Conservation (phyloP, 2,797 vertebrate genomes). For the Lagocephalus sceleratus region DNA sequence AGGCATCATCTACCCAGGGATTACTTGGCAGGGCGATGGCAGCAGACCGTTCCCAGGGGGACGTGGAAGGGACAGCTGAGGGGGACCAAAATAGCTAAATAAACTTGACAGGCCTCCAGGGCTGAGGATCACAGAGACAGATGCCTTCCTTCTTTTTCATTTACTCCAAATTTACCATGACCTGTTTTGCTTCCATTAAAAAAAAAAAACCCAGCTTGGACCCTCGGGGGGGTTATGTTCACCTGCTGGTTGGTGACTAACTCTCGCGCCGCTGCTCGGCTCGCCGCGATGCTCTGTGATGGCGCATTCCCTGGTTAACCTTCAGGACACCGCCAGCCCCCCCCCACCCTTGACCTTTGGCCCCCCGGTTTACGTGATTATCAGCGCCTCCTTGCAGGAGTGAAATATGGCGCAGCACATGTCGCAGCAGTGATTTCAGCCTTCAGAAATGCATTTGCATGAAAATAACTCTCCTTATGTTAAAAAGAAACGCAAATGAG, state of each 20-base stretch:
- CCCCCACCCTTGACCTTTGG: constrained; percentile 40
- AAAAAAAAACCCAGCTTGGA: background rate
- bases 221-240: constrained; percentile 26
- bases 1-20: constrained; percentile 6
- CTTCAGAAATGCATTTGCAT: background rate
- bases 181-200: constrained; percentile 34
- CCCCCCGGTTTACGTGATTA: constrained; percentile 14
- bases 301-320: constrained; percentile 19
- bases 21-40: constrained; percentile 48
- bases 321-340: background rate
- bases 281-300: background rate
- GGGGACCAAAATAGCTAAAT: constrained; percentile 71
- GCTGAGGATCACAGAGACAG: constrained; percentile 13
- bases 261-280: no score
- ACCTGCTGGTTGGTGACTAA: background rate
- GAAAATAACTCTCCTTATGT: background rate
- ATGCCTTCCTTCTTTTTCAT: constrained; percentile 33
- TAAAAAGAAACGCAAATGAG: no score
- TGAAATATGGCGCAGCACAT: constrained; percentile 8
- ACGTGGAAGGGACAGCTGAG: constrained; percentile 72
- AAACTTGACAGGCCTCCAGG: constrained; percentile 50
- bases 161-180: constrained; percentile 39
- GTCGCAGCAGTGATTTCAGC: background rate
- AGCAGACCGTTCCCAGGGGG: constrained; percentile 49
- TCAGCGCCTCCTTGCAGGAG: constrained; percentile 22